Base-by-base conservation (phyloP, 2,113 vertebrate species). In the Coreoperca whiteheadi region DNA sequence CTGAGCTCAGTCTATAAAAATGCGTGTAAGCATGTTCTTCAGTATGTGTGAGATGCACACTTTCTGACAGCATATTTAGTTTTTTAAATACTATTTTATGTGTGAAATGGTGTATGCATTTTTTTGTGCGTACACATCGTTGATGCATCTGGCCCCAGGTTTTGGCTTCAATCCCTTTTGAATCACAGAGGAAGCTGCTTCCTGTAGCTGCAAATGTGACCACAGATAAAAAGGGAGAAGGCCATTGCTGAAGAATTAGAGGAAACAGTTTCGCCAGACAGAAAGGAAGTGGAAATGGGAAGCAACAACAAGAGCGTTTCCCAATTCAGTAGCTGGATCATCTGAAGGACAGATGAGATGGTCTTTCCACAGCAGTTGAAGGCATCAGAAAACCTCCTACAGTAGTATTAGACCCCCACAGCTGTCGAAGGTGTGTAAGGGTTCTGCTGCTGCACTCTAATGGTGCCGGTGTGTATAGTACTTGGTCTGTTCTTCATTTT, bases 401-500 rank as follows among this genome's bases (percentile, higher is more conserved):
- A 37, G 72, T 21, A 34, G 1, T 11, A 23, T n/a, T 9, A 54
- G 15, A 39, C 9, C 23, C 41, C 39, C n/a, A 28, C 72, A 71
- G 51, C 25, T 51, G 23, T n/a, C 11, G 5, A 14, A 66, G 61
- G 54, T 66, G 43, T 60, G 18, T 18, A 32, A 30, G 14, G 18
- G 4, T 60, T 72, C 50, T 77, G 59, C 59, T 60, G 65, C 63
- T 65, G 48, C 64, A 16, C 50, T 56, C 3, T 37, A 71, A 79
- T 60, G 32, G 46, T 43, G 50, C 70, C 32, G 10, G 18, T 28
- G 65, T 53, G 59, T 18, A 56, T 71, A 43, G 25, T 39, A 9
- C 41, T 21, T 4, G 4, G n/a, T 54, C 34, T 51, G 20, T 15
- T 76, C 4, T 63, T 61, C 39, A 50, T 70, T 25, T 60, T 32